These are phyloP conservation scores for Tapera naevia DNA, from an alignment of 2,797 vertebrate genomes.

Conservation along the genomic window DNA sequence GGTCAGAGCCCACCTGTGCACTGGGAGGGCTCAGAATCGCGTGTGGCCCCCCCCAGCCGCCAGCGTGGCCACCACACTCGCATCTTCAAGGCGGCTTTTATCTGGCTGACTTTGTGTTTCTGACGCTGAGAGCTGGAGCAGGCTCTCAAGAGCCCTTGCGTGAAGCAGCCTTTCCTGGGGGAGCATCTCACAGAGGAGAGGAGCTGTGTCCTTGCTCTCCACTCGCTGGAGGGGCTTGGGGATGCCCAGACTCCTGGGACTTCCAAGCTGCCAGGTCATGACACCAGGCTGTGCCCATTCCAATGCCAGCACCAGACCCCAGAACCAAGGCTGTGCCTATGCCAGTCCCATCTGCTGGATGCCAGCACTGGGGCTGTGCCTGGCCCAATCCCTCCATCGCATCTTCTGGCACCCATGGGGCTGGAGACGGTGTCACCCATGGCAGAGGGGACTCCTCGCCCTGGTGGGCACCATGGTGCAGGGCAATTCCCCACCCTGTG, in stretches of 20 bases:
- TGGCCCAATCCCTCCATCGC: rapidly evolving
- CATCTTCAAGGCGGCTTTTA: not conserved
- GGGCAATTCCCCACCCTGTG: rapidly evolving
- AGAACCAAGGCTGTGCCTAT: too few relatives aligned
- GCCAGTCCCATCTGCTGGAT: too few relatives aligned
- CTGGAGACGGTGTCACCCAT: rapidly evolving
- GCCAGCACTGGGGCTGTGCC: too few relatives aligned
- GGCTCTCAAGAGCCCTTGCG: not conserved
- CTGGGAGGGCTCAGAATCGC: rapidly evolving
- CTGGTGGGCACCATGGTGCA: too few relatives aligned
- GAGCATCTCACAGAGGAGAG: not conserved
- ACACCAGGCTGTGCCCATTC: too few relatives aligned
- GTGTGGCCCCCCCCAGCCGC: not conserved
- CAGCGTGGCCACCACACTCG: rapidly evolving
- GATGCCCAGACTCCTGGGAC: not conserved
- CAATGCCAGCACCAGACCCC: too few relatives aligned
- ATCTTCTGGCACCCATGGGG: rapidly evolving
- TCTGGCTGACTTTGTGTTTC: not conserved
- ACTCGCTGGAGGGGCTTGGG: rapidly evolving
- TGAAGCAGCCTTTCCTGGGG: not conserved
- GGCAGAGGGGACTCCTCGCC: not conserved
- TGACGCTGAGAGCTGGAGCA: not conserved
- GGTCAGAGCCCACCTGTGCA: not conserved
- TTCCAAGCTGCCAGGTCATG: too few relatives aligned
- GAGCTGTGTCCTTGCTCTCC: rapidly evolving